Base-by-base conservation (phyloP, 1,140 invertebrate species). In the Eciton burchellii region DNA sequence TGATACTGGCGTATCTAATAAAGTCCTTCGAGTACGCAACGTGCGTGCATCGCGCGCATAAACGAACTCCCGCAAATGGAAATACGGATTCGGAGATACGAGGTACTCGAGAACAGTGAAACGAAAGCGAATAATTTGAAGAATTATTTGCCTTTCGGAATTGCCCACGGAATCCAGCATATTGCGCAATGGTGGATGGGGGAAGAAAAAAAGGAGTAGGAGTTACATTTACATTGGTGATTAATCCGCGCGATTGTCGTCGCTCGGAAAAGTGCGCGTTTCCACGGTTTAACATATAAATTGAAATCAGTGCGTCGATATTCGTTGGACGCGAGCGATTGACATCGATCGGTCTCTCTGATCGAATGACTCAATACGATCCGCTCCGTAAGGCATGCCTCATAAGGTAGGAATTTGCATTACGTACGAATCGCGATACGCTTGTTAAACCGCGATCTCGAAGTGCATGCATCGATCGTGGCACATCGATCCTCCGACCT, bases 271-370 rank as follows among this genome's bases (percentile, higher is more conserved):
- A 84, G 72, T 43, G n/a, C 24, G 56, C 84, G 73, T 85, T 82
- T 49, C 47, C 14, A 35, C 47, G 59, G 54, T 57, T 88, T 88
- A 88, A 83, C 87, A 88, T 88, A 83, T 88, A 88, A 71, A 88
- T 88, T 83, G 87, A 47, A 81, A 74, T 73, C 74, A 84, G 57
- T 24, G 47, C 35, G n/a, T 41, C 54, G 12, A 63, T 70, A 19
- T 62, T 56, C 21, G 76, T n/a, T 14, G 41, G 45, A 74, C 65
- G 21, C 45, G 24, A 81, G 43, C 47, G 59, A 71, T 57, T 62
- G 83, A 63, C 21, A 65, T n/a, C n/a, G n/a, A 72, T 19, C 43
- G 54, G 45, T 8, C 71, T 68, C 52, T 21, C 35, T 60, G 59
- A 73, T 45, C 52, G 26, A 43, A 66, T 74, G 49, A 81, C 54